Conservation (phyloP, 2,113 vertebrate species). For the Scytalopus superciliaris region DNA sequence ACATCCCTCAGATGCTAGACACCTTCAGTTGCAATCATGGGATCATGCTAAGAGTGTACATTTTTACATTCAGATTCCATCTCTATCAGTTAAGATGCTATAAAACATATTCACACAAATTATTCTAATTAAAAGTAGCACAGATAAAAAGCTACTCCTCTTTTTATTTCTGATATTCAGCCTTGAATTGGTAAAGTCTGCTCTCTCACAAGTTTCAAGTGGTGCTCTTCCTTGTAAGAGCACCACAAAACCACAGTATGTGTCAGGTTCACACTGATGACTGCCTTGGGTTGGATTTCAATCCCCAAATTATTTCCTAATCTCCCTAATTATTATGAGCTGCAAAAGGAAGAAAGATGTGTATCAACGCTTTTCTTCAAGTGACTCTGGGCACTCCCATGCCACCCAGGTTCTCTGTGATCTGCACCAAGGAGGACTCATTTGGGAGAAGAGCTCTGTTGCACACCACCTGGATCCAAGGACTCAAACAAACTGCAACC, state of each 20-base stretch:
- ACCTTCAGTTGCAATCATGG: fast-evolving
- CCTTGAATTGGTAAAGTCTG: not conserved
- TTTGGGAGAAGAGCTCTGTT: not conserved
- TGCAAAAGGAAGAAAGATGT: not conserved
- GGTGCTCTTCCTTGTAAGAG: not conserved
- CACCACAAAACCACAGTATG: not conserved
- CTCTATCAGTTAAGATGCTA: not conserved
- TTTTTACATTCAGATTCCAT: not conserved
- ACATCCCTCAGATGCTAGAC: not conserved
- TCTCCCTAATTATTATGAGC: not conserved
- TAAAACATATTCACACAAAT: not conserved
- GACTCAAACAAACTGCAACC: not conserved
- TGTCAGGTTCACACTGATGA: not conserved
- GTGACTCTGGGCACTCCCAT: not conserved
- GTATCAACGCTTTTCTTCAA: not conserved
- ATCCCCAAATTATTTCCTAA: not conserved
- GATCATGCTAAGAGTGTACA: not conserved
- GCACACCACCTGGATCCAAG: not conserved
- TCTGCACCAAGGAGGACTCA: not conserved
- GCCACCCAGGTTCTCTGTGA: not conserved
- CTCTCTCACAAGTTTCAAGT: not conserved
- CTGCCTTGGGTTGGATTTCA: not conserved
- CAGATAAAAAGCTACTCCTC: not conserved
- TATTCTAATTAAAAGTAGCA: fast-evolving
- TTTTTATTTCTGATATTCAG: not conserved